phyloP scores from a whole-genome alignment of 1,140 invertebrate genomes.

The Myzus persicae region DNA sequence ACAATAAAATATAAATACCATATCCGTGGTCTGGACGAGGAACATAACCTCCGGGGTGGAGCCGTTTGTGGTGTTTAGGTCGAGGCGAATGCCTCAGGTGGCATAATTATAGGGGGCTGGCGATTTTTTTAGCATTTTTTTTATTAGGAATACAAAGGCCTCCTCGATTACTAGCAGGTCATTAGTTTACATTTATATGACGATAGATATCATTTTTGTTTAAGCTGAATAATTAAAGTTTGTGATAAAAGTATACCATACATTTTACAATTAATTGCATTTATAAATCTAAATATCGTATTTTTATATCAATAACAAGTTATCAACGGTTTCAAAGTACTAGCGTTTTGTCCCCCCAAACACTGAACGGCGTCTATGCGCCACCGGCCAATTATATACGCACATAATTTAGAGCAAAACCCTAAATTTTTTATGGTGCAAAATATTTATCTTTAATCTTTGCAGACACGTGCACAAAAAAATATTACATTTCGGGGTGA shows the following conservation, averaged over 20 bases:
- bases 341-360: neutral
- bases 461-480: neutral
- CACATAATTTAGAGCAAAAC: neutral
- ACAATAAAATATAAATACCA: too few species aligned
- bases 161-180: neutral
- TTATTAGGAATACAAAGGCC: neutral
- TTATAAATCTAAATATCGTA: neutral
- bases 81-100: neutral
- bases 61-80: too few species aligned
- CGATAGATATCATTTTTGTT: neutral
- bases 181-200: neutral
- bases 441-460: conserved; percentile 17
- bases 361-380: neutral
- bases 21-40: too few species aligned
- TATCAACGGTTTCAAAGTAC: neutral
- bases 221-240: neutral
- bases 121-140: neutral
- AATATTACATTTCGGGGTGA: neutral
- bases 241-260: neutral
- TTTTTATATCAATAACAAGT: neutral
- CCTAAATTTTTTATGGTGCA: neutral
- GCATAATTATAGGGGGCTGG: neutral
- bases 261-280: neutral
- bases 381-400: neutral
- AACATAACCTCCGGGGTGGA: neutral